Evolutionary conservation across 2,797 vertebrate genomes (phyloP).

Genomic region (Gambusia yucatana): DNA sequence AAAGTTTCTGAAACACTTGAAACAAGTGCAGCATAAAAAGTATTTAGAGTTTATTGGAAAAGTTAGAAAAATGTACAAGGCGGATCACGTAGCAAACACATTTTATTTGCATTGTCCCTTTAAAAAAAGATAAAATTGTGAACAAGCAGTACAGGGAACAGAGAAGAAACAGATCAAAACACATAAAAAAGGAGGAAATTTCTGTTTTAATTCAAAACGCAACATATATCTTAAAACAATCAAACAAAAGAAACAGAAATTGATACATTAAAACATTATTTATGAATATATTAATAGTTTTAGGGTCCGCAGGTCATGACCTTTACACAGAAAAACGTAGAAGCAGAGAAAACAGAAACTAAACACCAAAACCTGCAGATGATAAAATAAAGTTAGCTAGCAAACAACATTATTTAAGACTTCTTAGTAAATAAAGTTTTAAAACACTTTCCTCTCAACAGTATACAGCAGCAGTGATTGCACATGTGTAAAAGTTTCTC

Average conservation of each 20-base stretch:
- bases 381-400: slow-evolving; percentile 6
- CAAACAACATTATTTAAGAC: neutral
- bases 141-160: slow-evolving; percentile 27
- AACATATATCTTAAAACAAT: slow-evolving; percentile 35
- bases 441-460: neutral
- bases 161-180: slow-evolving; percentile 10
- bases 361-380: slow-evolving; percentile 3
- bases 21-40: neutral
- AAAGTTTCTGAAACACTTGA: neutral
- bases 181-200: slow-evolving; percentile 45
- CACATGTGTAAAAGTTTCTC: slow-evolving; percentile 30
- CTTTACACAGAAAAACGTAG: neutral
- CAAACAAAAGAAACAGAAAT: slow-evolving; percentile 17
- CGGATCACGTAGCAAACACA: slow-evolving; percentile 46
- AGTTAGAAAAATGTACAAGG: neutral
- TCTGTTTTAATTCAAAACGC: slow-evolving; percentile 2
- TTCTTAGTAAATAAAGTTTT: neutral
- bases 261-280: slow-evolving; percentile 49
- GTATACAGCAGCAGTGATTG: slow-evolving; percentile 32
- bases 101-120: slow-evolving; percentile 63
- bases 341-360: neutral
- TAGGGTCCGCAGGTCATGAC: neutral
- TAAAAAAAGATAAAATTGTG: slow-evolving; percentile 35
- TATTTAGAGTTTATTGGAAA: neutral
- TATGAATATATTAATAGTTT: slow-evolving; percentile 44